Conservation (phyloP, 2,113 vertebrate genomes). For the Limanda limanda region DNA sequence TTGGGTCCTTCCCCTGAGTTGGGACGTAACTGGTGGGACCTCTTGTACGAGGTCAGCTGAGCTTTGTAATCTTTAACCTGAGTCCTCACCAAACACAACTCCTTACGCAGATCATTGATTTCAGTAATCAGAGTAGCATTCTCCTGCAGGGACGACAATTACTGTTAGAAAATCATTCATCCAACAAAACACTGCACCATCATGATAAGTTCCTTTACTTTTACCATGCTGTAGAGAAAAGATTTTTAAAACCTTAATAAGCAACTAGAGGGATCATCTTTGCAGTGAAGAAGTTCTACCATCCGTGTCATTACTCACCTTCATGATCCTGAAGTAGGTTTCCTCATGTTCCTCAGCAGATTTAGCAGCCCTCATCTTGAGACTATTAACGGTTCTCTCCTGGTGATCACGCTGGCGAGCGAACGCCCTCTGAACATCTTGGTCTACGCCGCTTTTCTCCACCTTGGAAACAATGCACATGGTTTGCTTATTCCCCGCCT, state of each 20-base stretch:
- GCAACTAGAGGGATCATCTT: not conserved
- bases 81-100: conserved; percentile 52
- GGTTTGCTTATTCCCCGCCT: not conserved
- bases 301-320: conserved; percentile 77
- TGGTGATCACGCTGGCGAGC: conserved; percentile 84
- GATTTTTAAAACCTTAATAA: too few species aligned
- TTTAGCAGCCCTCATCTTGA: conserved; percentile 85
- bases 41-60: conserved; percentile 63
- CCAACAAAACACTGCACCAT: too few species aligned
- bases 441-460: conserved; percentile 80
- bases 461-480: conserved; percentile 75
- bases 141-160: conserved; percentile 63
- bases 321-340: conserved; percentile 75
- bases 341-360: conserved; percentile 84
- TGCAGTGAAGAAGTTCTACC: not conserved
- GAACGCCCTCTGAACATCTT: conserved; percentile 83
- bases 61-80: conserved; percentile 54
- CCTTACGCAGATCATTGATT: conserved; percentile 73
- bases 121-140: conserved; percentile 77
- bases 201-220: too few species aligned
- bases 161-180: not conserved
- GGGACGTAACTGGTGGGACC: conserved; percentile 25
- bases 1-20: not conserved
- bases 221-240: too few species aligned
- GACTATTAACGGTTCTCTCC: conserved; percentile 84